Conservation (phyloP, 1,140 invertebrate genomes). For the Drosophila nebulosa region DNA sequence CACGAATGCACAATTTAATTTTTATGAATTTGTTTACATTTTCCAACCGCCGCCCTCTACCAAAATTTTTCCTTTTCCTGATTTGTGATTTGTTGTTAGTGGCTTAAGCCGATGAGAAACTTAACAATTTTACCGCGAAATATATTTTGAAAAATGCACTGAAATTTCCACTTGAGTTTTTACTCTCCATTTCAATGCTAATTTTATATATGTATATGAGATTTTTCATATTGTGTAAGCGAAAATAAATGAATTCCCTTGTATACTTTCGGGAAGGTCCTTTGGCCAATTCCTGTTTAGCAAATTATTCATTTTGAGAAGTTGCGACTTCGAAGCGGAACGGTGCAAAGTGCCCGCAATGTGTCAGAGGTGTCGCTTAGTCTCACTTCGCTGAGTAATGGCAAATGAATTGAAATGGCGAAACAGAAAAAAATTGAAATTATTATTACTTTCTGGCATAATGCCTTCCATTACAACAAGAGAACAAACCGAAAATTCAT, state of each 20-base stretch:
- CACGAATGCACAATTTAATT: slow-evolving; percentile 56
- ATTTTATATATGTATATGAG: no score
- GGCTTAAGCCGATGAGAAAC: neutral
- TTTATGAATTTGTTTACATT: slow-evolving; percentile 37
- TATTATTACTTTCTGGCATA: no score
- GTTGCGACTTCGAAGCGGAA: slow-evolving; percentile 27
- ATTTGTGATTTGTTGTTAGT: slow-evolving; percentile 36
- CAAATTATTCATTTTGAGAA: slow-evolving; percentile 48
- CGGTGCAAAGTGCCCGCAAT: no score
- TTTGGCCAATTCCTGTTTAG: neutral
- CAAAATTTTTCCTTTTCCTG: slow-evolving; percentile 27
- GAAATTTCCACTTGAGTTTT: slow-evolving; percentile 1
- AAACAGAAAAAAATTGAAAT: no score
- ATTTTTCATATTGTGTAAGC: slow-evolving; percentile 37
- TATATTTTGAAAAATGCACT: neutral
- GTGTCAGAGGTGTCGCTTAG: no score
- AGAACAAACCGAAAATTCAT: no score
- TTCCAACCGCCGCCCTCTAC: no score
- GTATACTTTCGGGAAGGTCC: no score
- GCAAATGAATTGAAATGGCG: no score
- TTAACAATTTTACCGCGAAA: slow-evolving; percentile 34
- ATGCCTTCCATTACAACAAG: no score
- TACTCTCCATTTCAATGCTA: slow-evolving; percentile 42
- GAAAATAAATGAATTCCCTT: slow-evolving; percentile 49
- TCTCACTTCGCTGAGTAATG: no score